Base-by-base conservation (phyloP, 2,113 vertebrate genomes). In the Muntiacus reevesi region DNA sequence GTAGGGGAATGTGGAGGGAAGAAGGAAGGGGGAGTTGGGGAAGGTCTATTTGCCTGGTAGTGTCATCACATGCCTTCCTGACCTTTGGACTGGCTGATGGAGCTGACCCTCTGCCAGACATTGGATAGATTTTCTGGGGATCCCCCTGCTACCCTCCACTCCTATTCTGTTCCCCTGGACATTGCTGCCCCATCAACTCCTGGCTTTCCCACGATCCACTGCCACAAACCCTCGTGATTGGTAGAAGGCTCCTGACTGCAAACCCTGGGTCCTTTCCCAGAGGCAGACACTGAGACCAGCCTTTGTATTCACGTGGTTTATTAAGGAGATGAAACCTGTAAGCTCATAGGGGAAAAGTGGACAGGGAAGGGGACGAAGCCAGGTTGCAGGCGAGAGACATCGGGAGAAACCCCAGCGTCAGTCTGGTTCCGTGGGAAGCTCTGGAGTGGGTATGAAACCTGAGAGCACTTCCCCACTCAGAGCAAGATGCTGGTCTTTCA, bases 361-460 rank as follows among this genome's bases (percentile, higher is more conserved):
- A 7, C 21, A 2, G 28, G 36, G 36, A 27, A 59, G 43, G 64
- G 19, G 16, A 45, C 25, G 33, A 17, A 43, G 81, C 21, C 59
- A 57, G 9, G 45, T 23, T 76, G 40, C 27, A 40, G 19, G 33
- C 0, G 1, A 15, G 13, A 0, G 3, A 13, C 19, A 9, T 64
- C 0, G 13, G 71, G 19, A 5, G 33, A 36, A 36, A 50, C 30
- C 59, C 30, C 12, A 11, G 21, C 11, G 0, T 64, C 78, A 2
- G 21, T 54, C 33, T 19, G 57, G 36, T n/a, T 50, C 52, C 1
- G 0, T 33, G 91, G 43, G 62, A 45, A 8, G 15, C 71, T 83
- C 74, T 21, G 57, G 57, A 15, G 27, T 60, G 33, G 19, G 1
- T 23, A 2, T 30, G 11, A 30, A 47, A 64, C 25, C 30, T 67